Base-by-base conservation (phyloP, 2,888 invertebrate species). In the Andrena minutula region DNA sequence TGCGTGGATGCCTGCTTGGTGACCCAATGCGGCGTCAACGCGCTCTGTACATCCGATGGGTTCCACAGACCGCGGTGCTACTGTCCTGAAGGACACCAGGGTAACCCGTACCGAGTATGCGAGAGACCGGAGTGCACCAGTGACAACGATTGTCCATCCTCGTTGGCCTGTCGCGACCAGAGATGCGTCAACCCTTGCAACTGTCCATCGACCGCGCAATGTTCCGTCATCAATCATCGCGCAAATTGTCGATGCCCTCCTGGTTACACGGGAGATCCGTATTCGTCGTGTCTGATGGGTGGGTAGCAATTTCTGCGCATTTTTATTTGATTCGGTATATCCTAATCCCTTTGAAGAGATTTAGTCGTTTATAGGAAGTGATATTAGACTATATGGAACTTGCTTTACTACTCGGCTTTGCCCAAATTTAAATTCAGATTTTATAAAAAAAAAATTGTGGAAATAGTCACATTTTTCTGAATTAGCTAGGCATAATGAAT, bases 151-250 rank as follows among this genome's bases (percentile, higher is more conserved):
- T 98, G 98, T 90, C 95, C 97, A 0, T 95, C 96, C 83, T 96
- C 97, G 94, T 94, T 98, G 86, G 97, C 97, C 8, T 98, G 98
- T 91, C 95, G 95, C 83, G 96, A 96, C 87, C 97, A 97, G 90
- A 95, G 95, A 78, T 99, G 98, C 91, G 96, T 96, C 90, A 96
- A 97, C 94, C 98, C 98, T 7, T 98, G 98, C 93, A 95, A 96
- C 72, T 98, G 98, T 92, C 97, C 97, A n/a, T 94, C 95, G 6
- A 95, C 95, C 10, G 97, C 98, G 1, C 95, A 96, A 79, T 98
- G 98, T 90, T 95, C 95, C 1, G 97, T 98, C 5, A 95, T 95
- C 71, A 96, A 97, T 85, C 98, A 98, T 93, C 94, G 95, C 74
- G 96, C 98, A 0, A 95, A 95, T 69, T 98, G 98, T 90, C 96